Evolutionary conservation across 1,140 invertebrate genomes (phyloP).

Genomic region (Temnothorax nylanderi): DNA sequence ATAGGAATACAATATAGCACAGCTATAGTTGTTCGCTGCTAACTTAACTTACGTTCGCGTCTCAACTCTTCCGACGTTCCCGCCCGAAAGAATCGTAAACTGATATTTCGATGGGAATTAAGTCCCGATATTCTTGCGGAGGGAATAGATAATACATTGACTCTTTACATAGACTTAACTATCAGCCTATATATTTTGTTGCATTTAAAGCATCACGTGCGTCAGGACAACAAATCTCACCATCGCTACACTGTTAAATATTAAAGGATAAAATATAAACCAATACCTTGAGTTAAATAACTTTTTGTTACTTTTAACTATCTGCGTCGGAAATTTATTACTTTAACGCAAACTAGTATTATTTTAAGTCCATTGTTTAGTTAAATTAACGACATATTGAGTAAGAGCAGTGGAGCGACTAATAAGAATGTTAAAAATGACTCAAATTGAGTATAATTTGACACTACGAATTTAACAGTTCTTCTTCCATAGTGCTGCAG

Average conservation of each 20-base stretch:
- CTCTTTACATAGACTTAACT: slow-evolving; percentile 10
- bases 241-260: not conserved
- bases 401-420: too few species aligned
- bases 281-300: too few species aligned
- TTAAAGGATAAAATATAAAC: too few species aligned
- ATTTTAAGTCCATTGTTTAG: too few species aligned
- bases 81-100: not conserved
- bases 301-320: too few species aligned
- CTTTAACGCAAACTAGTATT: too few species aligned
- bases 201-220: not conserved
- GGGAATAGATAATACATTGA: slow-evolving; percentile 5
- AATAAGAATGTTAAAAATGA: too few species aligned
- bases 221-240: not conserved
- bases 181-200: slow-evolving; percentile 8
- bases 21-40: not conserved
- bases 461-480: too few species aligned
- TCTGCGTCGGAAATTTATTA: too few species aligned
- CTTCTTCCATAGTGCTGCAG: not conserved
- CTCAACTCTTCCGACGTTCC: not conserved
- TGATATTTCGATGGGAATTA: slow-evolving; percentile 30
- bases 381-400: too few species aligned
- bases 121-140: not conserved
- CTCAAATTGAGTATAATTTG: too few species aligned
- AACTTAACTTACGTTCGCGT: slow-evolving; percentile 24
- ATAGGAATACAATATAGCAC: slow-evolving; percentile 13